Base-by-base conservation (phyloP, 2,113 vertebrate genomes). In the Boulengerochromis microlepis region DNA sequence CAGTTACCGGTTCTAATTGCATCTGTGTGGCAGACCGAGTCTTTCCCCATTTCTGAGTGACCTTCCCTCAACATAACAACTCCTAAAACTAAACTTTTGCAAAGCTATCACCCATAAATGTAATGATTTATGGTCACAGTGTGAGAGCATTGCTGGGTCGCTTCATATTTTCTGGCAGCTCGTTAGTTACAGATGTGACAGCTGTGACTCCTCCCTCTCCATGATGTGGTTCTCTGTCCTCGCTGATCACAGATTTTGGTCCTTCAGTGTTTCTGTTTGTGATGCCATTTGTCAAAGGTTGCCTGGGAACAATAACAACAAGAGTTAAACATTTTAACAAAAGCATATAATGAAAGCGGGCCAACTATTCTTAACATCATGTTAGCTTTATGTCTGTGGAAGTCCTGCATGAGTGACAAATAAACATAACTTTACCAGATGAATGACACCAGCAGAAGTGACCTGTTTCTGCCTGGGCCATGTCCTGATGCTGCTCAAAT, bases 121-220 rank as follows among this genome's bases (percentile, higher is more conserved):
- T 18, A 16, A 50, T 1, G 71, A 76, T 76, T 76, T 50, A 76
- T 54, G 19, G 71, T 81, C 71, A 0, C 59, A 5, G 80, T 18
- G 38, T 56, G 15, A 45, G 38, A 57, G 80, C 26, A 1, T 8
- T 78, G 24, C 69, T 8, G 69, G 45, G 42, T 16, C 78, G n/a
- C 18, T 8, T 24, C 47, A 47, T 76, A 3, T 10, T 52, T 69
- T 61, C 35, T 80, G 38, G 29, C 53, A 76, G 31, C 40, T 59
- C 19, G 57, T 54, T 76, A n/a, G 74, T 47, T n/a, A 45, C 89
- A 64, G 80, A 80, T 90, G 83, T 83, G 74, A 86, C 91, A 87
- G 82, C 47, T 90, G 85, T 38, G 87, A 64, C 84, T 80, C 86
- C 89, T n/a, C 86, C 91, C 74, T 45, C 33, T 33, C 50, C 29